Conservation (phyloP, 2,113 vertebrate species). For the Chaenogobius annularis region DNA sequence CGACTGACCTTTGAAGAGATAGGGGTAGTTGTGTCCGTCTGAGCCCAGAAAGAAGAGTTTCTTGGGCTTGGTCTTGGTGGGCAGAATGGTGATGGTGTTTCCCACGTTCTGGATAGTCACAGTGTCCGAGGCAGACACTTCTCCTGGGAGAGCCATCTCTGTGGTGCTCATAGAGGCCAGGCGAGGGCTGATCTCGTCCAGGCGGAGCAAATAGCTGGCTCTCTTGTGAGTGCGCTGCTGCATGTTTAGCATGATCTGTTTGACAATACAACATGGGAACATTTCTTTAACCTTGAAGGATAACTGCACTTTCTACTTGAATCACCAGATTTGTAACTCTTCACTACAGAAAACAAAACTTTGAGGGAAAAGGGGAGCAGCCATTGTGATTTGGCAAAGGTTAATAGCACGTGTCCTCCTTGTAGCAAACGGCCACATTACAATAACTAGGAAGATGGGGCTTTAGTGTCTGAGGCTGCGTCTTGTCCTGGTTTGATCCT, state of each 20-base stretch:
- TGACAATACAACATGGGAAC: neutral
- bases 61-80: conserved; percentile 98
- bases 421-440: no score
- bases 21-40: conserved; percentile 94
- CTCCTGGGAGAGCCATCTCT: conserved; percentile 94
- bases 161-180: conserved; percentile 89
- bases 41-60: conserved; percentile 95
- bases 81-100: conserved; percentile 94
- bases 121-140: conserved; percentile 91
- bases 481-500: no score
- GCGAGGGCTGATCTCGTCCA: conserved; percentile 96
- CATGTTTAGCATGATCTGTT: conserved; percentile 93
- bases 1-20: conserved; percentile 92
- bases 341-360: no score
- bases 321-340: no score
- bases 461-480: no score
- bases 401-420: no score
- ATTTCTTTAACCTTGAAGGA: no score
- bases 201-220: conserved; percentile 89
- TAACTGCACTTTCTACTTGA: no score
- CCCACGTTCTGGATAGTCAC: conserved; percentile 95
- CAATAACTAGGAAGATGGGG: no score
- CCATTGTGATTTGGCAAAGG: no score
- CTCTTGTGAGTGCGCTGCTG: conserved; percentile 97
- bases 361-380: no score